A percentile compares a stretch with the other conserved stretches of the same genome.
phyloP scores from a whole-genome alignment of 2,797 vertebrate genomes.

The Diplodus puntazzo region DNA sequence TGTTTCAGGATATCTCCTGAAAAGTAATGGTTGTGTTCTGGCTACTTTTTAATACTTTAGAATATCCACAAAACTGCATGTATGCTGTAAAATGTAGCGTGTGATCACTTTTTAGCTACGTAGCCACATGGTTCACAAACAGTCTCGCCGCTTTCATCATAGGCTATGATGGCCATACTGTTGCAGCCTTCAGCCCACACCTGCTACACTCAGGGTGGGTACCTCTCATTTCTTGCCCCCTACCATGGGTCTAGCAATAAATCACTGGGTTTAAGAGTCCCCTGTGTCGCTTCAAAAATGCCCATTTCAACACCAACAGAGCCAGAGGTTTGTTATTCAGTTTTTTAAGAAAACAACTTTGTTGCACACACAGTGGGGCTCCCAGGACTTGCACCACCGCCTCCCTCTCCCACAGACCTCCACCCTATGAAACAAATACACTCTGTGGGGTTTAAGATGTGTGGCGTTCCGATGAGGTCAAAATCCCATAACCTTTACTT shows the following conservation, averaged over 20 bases:
- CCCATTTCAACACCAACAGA: slow-evolving; percentile 59
- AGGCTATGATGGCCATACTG: slow-evolving; percentile 26
- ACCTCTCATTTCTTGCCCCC: slow-evolving; percentile 32
- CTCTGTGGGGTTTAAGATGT: slow-evolving; percentile 39
- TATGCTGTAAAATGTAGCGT: background rate
- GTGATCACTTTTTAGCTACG: background rate
- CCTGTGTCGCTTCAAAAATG: slow-evolving; percentile 62
- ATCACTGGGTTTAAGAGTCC: slow-evolving; percentile 70
- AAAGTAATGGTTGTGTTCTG: background rate
- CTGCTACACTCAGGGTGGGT: slow-evolving; percentile 60
- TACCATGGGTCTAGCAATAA: slow-evolving; percentile 49
- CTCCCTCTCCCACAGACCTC: slow-evolving; percentile 47
- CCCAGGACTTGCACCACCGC: slow-evolving; percentile 42
- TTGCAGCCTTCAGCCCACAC: slow-evolving; percentile 63
- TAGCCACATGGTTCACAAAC: background rate
- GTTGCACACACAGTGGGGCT: slow-evolving; percentile 39
- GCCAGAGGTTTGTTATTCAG: slow-evolving; percentile 71
- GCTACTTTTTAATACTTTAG: background rate
- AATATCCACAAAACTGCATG: background rate
- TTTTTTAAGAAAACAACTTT: slow-evolving; percentile 73
- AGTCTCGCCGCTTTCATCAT: slow-evolving; percentile 11
- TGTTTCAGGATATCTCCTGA: background rate
- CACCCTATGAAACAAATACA: slow-evolving; percentile 38
- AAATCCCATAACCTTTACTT: slow-evolving; percentile 56
- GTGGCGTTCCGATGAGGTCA: slow-evolving; percentile 49